Conservation (phyloP, 2,888 invertebrate species). For the Cheiracanthium punctorium region DNA sequence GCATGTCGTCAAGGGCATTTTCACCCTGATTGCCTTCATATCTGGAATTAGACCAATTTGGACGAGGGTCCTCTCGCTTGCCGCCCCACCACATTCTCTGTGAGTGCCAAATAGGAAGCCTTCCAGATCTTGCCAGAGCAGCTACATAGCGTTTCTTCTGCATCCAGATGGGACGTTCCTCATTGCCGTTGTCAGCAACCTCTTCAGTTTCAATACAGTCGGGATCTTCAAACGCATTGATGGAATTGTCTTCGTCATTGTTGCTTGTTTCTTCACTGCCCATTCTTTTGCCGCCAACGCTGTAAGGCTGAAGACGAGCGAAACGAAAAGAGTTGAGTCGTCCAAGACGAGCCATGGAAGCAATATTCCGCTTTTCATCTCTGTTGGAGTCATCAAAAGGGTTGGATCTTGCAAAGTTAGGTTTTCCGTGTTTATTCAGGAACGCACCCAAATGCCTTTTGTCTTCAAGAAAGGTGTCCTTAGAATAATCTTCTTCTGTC, state of each 20-base stretch:
- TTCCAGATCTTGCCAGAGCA: conserved; percentile 63
- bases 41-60: conserved; percentile 25
- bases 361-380: conserved; percentile 50
- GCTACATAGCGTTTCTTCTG: conserved; percentile 62
- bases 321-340: conserved; percentile 48
- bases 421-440: conserved; percentile 30
- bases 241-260: conserved; percentile 24
- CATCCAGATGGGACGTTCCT: conserved; percentile 9
- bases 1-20: conserved; percentile 20
- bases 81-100: conserved; percentile 62
- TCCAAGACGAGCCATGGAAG: conserved; percentile 50
- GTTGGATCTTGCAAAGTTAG: not conserved
- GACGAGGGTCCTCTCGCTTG: conserved; percentile 48
- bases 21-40: not conserved
- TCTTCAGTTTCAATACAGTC: conserved; percentile 30
- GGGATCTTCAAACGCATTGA: conserved; percentile 9
- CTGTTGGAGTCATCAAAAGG: not conserved
- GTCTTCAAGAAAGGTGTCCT: conserved; percentile 16
- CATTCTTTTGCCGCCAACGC: conserved; percentile 31
- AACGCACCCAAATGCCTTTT: conserved; percentile 40
- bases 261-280: conserved; percentile 25
- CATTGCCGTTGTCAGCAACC: not conserved
- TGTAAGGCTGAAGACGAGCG: conserved; percentile 28
- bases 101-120: conserved; percentile 61
- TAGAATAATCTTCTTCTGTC: conserved; percentile 24